Evolutionary conservation across 2,113 vertebrate species (phyloP).

Genomic region (Callithrix jacchus): DNA sequence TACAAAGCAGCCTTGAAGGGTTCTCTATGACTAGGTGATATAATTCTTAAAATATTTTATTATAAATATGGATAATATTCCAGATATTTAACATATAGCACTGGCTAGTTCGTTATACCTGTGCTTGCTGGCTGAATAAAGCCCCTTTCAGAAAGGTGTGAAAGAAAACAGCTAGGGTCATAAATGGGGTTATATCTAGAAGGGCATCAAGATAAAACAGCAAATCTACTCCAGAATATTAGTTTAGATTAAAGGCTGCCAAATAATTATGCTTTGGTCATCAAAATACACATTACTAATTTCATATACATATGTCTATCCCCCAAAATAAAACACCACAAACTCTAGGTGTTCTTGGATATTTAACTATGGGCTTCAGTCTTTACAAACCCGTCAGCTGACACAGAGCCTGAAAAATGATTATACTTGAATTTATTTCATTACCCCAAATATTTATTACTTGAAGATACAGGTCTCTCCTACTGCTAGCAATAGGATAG

Average conservation of each 20-base stretch:
- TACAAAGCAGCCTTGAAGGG: neutral
- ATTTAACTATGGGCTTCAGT: slow-evolving; percentile 4
- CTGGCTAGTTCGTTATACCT: neutral
- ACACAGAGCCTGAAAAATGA: neutral
- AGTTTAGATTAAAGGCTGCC: slow-evolving; percentile 32
- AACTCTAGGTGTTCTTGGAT: neutral
- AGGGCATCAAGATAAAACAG: slow-evolving; percentile 35
- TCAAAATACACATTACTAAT: slow-evolving; percentile 57
- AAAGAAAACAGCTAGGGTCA: neutral
- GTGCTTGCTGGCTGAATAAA: neutral
- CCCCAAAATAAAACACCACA: neutral
- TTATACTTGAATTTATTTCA: slow-evolving; percentile 36
- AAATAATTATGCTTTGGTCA: slow-evolving; percentile 40
- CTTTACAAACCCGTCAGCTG: neutral
- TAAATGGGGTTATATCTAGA: slow-evolving; percentile 27
- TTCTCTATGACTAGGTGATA: neutral
- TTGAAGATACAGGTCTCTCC: neutral
- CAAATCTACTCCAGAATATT: slow-evolving; percentile 36
- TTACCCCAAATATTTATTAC: neutral
- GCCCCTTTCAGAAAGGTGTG: neutral
- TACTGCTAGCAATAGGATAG: neutral
- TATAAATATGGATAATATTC: neutral
- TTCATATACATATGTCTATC: slow-evolving; percentile 4
- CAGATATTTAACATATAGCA: slow-evolving; percentile 31
- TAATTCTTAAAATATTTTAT: slow-evolving; percentile 15